phyloP scores from a whole-genome alignment of 1,140 invertebrate genomes.

The Wasmannia auropunctata region DNA sequence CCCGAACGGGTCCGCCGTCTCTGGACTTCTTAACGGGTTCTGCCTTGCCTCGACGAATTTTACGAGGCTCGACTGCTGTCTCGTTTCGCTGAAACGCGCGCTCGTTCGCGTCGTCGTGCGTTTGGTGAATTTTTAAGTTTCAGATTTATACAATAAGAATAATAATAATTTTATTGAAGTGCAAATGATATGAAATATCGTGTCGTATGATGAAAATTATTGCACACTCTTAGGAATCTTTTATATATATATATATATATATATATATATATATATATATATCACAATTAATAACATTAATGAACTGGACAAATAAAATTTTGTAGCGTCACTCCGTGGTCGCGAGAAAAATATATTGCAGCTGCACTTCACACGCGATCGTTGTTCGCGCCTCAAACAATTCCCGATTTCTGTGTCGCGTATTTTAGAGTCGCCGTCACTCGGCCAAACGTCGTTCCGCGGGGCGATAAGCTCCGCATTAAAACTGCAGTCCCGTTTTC shows the following conservation, averaged over 20 bases:
- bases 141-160: not conserved
- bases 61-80: not conserved
- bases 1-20: constrained; percentile 22
- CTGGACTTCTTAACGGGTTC: constrained; percentile 39
- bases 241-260: too few relatives aligned
- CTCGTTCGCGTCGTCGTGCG: not conserved
- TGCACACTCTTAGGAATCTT: not conserved
- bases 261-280: too few relatives aligned
- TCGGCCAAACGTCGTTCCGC: not conserved
- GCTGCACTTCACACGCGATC: not conserved
- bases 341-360: not conserved
- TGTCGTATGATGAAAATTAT: not conserved
- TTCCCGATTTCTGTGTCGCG: not conserved
- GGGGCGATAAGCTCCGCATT: constrained; percentile 13
- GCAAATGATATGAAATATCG: not conserved
- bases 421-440: not conserved
- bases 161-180: not conserved
- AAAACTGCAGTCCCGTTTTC: constrained; percentile 52
- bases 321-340: not conserved
- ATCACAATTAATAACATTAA: not conserved
- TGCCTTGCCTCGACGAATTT: constrained; percentile 28
- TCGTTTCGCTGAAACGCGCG: not conserved
- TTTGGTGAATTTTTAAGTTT: not conserved
- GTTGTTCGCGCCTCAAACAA: not conserved
- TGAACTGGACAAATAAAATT: not conserved